Conservation (phyloP, 2,113 vertebrate species). For the Symphodus melops region DNA sequence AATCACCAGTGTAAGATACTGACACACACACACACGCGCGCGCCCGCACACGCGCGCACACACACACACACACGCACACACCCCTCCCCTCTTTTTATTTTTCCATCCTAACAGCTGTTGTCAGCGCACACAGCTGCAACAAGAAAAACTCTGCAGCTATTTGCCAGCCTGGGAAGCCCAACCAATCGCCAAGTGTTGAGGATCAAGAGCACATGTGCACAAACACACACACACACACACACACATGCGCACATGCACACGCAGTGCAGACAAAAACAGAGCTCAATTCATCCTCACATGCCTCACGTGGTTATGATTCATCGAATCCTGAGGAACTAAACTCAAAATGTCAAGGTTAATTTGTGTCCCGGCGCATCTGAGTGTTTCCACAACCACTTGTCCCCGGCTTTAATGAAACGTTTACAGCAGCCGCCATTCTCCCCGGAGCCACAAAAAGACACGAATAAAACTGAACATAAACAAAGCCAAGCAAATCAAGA, state of each 20-base stretch:
- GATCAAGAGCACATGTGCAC: slow-evolving; percentile 51
- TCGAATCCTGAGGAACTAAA: slow-evolving; percentile 63
- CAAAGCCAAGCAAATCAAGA: slow-evolving; percentile 13
- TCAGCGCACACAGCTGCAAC: slow-evolving; percentile 63
- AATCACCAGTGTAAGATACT: background rate
- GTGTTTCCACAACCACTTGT: slow-evolving; percentile 33
- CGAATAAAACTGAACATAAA: background rate
- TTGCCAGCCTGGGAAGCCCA: slow-evolving; percentile 39
- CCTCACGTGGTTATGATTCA: slow-evolving; percentile 62
- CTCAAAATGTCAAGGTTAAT: slow-evolving; percentile 64
- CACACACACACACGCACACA: background rate
- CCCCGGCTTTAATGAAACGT: slow-evolving; percentile 24
- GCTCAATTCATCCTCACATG: slow-evolving; percentile 8
- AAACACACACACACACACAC: slow-evolving; percentile 25
- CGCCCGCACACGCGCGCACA: background rate
- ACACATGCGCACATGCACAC: background rate
- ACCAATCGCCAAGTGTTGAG: slow-evolving; percentile 41
- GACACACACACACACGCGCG: background rate
- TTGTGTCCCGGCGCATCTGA: slow-evolving; percentile 34
- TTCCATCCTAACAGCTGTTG: slow-evolving; percentile 67
- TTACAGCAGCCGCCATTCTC: slow-evolving; percentile 1
- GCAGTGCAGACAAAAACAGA: background rate
- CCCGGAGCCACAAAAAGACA: background rate
- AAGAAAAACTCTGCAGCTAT: slow-evolving; percentile 38
- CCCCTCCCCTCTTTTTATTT: slow-evolving; percentile 38